These are phyloP conservation scores for Norana najaformis DNA, from an alignment of 2,888 invertebrate species.

Conservation along the genomic window DNA sequence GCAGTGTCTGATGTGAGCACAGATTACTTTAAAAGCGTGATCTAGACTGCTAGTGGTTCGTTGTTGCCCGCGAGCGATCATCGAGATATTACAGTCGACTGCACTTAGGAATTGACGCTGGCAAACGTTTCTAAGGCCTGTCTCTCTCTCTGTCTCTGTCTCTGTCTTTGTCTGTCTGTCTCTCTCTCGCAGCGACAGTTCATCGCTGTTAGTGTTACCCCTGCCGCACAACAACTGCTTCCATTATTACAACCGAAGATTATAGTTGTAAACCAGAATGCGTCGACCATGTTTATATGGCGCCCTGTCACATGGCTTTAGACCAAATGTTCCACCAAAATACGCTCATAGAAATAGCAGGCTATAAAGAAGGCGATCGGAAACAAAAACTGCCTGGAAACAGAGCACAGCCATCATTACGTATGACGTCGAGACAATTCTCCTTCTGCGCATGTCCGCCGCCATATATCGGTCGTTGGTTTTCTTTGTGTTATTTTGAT, in stretches of 20 bases:
- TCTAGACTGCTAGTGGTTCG: not conserved
- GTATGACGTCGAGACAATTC: not conserved
- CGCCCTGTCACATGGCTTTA: not conserved
- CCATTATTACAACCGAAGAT: not conserved
- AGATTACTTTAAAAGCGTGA: not conserved
- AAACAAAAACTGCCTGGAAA: no score
- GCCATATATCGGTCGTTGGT: no score
- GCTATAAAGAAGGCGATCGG: no score
- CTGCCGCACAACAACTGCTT: not conserved
- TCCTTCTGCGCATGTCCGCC: no score
- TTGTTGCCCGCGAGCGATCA: not conserved
- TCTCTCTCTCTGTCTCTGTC: no score
- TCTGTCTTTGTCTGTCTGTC: no score
- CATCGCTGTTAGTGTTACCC: not conserved
- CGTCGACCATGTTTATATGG: not conserved
- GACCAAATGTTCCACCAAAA: not conserved
- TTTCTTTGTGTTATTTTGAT: no score
- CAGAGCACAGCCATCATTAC: no score
- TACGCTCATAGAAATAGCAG: not conserved
- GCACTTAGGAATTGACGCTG: not conserved
- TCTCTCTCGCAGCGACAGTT: not conserved
- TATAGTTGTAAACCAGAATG: not conserved
- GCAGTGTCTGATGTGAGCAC: not conserved
- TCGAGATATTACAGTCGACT: conserved; percentile 2
- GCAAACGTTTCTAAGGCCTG: not conserved